phyloP scores from a whole-genome alignment of 1,140 invertebrate genomes.

The Atta cephalotes region DNA sequence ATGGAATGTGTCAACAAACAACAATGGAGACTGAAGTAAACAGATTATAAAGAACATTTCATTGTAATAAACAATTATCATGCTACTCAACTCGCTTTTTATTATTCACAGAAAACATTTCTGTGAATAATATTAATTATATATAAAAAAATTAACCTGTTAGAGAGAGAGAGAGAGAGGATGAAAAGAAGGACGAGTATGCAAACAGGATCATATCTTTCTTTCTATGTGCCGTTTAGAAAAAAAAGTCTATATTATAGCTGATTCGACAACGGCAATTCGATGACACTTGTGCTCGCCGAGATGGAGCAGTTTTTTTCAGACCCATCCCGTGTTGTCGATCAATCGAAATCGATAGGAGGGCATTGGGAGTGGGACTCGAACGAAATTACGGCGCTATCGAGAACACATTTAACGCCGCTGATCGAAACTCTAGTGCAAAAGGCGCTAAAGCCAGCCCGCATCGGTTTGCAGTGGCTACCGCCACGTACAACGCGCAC shows the following conservation, averaged over 20 bases:
- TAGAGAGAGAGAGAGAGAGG: background rate
- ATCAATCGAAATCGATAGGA: constrained; percentile 59
- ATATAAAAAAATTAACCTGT: background rate
- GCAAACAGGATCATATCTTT: constrained; percentile 21
- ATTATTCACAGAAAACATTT: background rate
- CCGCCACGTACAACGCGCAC: constrained; percentile 9
- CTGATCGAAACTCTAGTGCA: constrained; percentile 58
- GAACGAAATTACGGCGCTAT: constrained; percentile 60
- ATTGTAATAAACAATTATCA: background rate
- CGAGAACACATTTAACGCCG: constrained; percentile 66
- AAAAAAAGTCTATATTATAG: constrained; percentile 42
- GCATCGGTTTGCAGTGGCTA: constrained; percentile 25
- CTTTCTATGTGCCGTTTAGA: background rate
- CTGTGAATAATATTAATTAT: background rate
- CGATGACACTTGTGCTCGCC: constrained; percentile 21
- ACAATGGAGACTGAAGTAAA: background rate
- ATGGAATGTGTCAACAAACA: no score
- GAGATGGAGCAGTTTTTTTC: constrained; percentile 22
- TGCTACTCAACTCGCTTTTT: background rate
- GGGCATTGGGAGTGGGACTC: constrained; percentile 53
- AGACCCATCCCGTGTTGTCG: constrained; percentile 44
- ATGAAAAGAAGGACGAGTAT: constrained; percentile 34
- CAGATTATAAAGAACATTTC: background rate
- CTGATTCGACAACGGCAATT: constrained; percentile 38
- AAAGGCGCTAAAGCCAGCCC: constrained; percentile 38